Evolutionary conservation across 2,113 vertebrate species (phyloP), one percentile per base, ranked within the genome.

Genomic region (Arizona elegans): DNA sequence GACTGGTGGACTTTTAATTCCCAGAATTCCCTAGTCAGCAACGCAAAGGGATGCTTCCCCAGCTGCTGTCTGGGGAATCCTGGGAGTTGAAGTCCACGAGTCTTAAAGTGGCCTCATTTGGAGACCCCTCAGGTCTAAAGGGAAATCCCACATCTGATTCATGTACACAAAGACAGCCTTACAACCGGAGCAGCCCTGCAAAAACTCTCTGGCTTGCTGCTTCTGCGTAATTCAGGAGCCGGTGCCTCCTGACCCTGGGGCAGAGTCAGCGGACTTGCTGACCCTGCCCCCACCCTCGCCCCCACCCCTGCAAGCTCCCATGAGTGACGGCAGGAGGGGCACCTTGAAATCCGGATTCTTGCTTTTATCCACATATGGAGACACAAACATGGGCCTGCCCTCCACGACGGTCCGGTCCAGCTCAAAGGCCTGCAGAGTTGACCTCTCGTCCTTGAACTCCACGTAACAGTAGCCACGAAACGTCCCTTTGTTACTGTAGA

Each of bases 291-390:
- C 43, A 12, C 2, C 10, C 11, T 47, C 2, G 5, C 43, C 43
- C 1, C 38, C 2, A 38, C 91, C 29, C 5, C 50, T 5, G 54
- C 29, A 17, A 8, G 33, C 1, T 3, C 21, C 17, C 26, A 11
- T 1, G 3, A 2, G 7, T 2, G 2, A 4, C 1, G 10, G 53
- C 3, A 23, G 17, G 33, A 1, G 10, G 3, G 54, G 43, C 94
- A 99, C 99, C 99, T 99, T 99, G 1, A 99, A 99, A 58, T 99
- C 98, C 0, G 99, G 99, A 59, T 99, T 98, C 96, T 98, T 99
- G 97, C 97, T 99, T 97, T 99, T 99, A 96, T 99, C 99, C 4
- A 99, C 98, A 89, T 99, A 99, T 0, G 99, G 99, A 1, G 99
- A 99, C 10, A 99, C 99, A 93, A 99, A 99, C 99, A 99, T 99